Evolutionary conservation across 2,888 invertebrate species (phyloP).

Genomic region (Agriotes lineatus): DNA sequence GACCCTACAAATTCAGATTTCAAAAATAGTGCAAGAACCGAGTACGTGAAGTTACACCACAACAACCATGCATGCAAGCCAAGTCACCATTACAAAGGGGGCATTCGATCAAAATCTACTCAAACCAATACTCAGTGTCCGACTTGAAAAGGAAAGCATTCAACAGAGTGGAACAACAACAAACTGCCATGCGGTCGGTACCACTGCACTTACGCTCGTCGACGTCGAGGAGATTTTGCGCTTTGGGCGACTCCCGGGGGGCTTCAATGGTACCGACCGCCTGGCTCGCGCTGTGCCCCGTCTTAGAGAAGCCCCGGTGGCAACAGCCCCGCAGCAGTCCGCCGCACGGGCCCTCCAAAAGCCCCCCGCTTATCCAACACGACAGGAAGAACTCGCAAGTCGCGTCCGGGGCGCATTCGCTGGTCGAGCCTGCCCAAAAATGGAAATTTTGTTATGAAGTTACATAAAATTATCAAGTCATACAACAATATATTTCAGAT

Average conservation of each 20-base stretch:
- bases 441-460: background rate
- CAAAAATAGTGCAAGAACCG: too few relatives aligned
- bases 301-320: conserved; percentile 78
- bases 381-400: conserved; percentile 92
- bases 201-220: conserved; percentile 60
- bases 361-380: conserved; percentile 92
- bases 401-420: conserved; percentile 76
- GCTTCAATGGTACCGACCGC: conserved; percentile 74
- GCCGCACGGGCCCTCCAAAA: conserved; percentile 84
- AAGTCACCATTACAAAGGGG: background rate
- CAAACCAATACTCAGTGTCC: background rate
- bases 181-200: conserved; percentile 55
- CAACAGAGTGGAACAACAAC: too few relatives aligned
- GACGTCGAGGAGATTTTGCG: conserved; percentile 70
- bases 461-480: too few relatives aligned
- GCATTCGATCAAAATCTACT: background rate
- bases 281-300: conserved; percentile 74
- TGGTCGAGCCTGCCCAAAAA: conserved; percentile 31
- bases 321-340: conserved; percentile 88
- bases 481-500: too few relatives aligned
- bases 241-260: conserved; percentile 69
- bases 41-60: too few relatives aligned
- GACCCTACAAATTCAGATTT: too few relatives aligned
- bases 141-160: too few relatives aligned
- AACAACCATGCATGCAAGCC: background rate